Percentiles rank a stretch among this genome's conserved stretches.
These are phyloP conservation scores for Thecophora atra DNA, from an alignment of 2,888 invertebrate genomes.

Conservation along the genomic window DNA sequence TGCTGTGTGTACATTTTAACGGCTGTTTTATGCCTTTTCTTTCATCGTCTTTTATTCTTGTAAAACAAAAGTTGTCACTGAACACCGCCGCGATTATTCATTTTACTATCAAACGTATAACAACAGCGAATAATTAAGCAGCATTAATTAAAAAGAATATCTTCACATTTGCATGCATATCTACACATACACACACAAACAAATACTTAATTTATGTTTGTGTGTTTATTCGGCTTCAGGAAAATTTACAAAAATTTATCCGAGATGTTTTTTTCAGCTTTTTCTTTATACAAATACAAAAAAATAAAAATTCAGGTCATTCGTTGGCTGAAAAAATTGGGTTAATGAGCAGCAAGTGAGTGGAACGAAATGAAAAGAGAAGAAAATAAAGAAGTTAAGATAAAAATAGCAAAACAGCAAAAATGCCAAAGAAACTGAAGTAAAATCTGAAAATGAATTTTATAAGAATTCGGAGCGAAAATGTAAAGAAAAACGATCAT, in stretches of 20 bases:
- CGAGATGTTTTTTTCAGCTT: background rate
- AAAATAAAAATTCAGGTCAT: background rate
- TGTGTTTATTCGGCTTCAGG: too few species aligned
- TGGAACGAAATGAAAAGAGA: conserved; percentile 16
- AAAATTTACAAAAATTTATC: background rate
- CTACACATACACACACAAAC: background rate
- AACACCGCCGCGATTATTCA: too few species aligned
- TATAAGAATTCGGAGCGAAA: too few species aligned
- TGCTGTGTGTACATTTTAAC: too few species aligned
- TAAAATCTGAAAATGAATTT: too few species aligned
- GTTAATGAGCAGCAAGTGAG: conserved; percentile 36
- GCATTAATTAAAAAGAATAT: background rate
- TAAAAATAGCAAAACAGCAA: background rate
- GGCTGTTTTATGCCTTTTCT: too few species aligned
- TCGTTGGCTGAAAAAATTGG: conserved; percentile 9
- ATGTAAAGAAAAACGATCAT: too few species aligned
- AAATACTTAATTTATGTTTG: background rate
- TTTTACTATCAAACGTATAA: too few species aligned
- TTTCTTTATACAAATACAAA: too few species aligned
- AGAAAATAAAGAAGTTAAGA: background rate
- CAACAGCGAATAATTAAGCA: background rate
- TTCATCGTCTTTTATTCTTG: too few species aligned
- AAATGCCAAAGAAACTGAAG: background rate
- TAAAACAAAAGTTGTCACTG: too few species aligned
- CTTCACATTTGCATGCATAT: background rate